These are phyloP conservation scores for Platichthys stellatus DNA, from an alignment of 2,113 vertebrate species.

Conservation along the genomic window DNA sequence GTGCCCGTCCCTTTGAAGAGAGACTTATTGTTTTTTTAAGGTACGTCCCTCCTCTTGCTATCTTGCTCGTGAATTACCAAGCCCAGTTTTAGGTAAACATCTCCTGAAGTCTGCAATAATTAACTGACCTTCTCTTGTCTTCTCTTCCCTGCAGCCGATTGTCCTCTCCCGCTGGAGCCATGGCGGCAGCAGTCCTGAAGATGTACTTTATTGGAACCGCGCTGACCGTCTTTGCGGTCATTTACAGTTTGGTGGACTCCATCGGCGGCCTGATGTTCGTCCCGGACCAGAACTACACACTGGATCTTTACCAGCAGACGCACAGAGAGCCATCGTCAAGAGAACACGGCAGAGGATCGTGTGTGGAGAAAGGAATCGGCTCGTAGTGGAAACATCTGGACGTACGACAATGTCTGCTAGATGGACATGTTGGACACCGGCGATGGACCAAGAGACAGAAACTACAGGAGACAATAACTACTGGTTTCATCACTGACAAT, in stretches of 20 bases:
- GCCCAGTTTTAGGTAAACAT: no score
- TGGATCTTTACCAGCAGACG: slow-evolving; percentile 6
- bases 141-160: slow-evolving; percentile 3
- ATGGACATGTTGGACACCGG: not conserved
- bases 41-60: no score
- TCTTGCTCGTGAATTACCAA: no score
- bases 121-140: not conserved
- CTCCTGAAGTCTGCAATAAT: not conserved
- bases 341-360: not conserved
- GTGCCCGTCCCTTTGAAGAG: no score
- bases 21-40: no score
- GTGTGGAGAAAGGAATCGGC: slow-evolving; percentile 15
- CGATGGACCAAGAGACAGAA: not conserved
- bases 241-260: slow-evolving; percentile 54
- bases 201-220: slow-evolving; percentile 59
- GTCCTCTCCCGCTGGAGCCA: slow-evolving; percentile 13
- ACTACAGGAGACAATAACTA: not conserved
- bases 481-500: not conserved
- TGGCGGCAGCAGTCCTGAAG: slow-evolving; percentile 56
- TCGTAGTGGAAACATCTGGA: not conserved
- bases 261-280: slow-evolving; percentile 67
- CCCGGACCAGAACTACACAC: slow-evolving; percentile 34
- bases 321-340: not conserved
- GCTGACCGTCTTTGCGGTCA: slow-evolving; percentile 39
- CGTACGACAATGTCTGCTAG: not conserved